Base-by-base conservation (phyloP, 2,797 vertebrate genomes). In the Danio kyathit region DNA sequence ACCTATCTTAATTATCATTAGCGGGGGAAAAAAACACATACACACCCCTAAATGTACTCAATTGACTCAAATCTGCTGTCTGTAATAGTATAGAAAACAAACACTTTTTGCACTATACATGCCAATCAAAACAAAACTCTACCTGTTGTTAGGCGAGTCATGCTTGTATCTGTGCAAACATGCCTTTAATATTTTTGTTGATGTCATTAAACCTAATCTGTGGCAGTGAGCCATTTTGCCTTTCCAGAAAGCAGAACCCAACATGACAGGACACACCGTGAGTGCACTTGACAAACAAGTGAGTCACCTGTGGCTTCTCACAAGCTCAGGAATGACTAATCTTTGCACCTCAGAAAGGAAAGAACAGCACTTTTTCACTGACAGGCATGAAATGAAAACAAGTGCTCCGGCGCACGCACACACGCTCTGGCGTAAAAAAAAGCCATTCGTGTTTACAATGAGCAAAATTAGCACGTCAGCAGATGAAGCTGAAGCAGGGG, bases 301-400 rank as follows among this genome's bases (percentile, higher is more conserved):
- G 93, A 94, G 90, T 94, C 93, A 94, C 89, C 86, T 91, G 92
- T 90, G 92, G 92, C 82, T 93, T 89, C 80, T 89, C 89, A 92
- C 92, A 90, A 91, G 90, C 90, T 86, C 84, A 85, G 75, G 7
- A 83, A 91, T 95, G 93, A 94, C 89, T 93, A 88, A 94, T 86
- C 64, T 79, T 87, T 88, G 49, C 86, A 89, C 84, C 76, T 84
- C 67, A 86, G 48, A 80, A 48, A 89, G 85, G 85, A 84, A 87
- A 79, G 87, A 87, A 86, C 86, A 61, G 88, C 86, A 19, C 11
- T 74, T 88, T 82, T 83, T 78, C 69, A 73, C 79, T 85, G 83
- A 78, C 80, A 86, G 86, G 81, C 71, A 84, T 82, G 78, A 82
- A 40, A 52, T 74, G 49, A 76, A 54, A 43, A 83, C 88, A 88